A percentile compares a stretch with the other conserved stretches of the same genome.
Evolutionary conservation across 2,797 vertebrate genomes (phyloP).

Genomic region (Erethizon dorsatum): DNA sequence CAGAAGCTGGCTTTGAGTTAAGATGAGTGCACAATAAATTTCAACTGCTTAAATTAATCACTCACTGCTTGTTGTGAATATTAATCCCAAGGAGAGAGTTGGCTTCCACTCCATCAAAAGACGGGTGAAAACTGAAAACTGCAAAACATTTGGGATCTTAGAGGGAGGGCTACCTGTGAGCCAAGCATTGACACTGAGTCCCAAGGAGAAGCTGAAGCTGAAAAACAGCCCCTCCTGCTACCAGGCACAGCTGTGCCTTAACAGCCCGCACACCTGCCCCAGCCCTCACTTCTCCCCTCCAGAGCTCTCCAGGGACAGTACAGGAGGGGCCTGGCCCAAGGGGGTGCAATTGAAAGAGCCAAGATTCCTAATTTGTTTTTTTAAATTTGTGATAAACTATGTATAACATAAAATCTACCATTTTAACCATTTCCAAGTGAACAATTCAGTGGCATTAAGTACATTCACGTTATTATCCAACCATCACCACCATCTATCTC

Average conservation of each 20-base stretch:
- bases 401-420: background rate
- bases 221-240: background rate
- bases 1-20: slow-evolving; percentile 47
- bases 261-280: background rate
- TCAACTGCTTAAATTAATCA: slow-evolving; percentile 75
- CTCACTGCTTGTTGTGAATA: slow-evolving; percentile 80
- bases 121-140: slow-evolving; percentile 58
- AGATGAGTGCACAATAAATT: slow-evolving; percentile 78
- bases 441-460: background rate
- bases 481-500: background rate
- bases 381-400: background rate
- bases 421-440: slow-evolving; percentile 31
- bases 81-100: slow-evolving; percentile 37
- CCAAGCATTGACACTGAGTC: background rate
- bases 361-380: background rate
- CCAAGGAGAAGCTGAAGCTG: slow-evolving; percentile 44
- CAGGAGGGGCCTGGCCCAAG: slow-evolving; percentile 14
- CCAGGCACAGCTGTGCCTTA: background rate
- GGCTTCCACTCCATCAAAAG: slow-evolving; percentile 59
- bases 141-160: slow-evolving; percentile 56
- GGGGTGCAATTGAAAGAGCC: background rate
- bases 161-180: slow-evolving; percentile 1
- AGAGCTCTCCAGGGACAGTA: background rate
- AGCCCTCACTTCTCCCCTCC: background rate
- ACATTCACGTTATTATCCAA: background rate